Base-by-base conservation (phyloP, 2,797 vertebrate genomes). In the Acipenser transmontanus region DNA sequence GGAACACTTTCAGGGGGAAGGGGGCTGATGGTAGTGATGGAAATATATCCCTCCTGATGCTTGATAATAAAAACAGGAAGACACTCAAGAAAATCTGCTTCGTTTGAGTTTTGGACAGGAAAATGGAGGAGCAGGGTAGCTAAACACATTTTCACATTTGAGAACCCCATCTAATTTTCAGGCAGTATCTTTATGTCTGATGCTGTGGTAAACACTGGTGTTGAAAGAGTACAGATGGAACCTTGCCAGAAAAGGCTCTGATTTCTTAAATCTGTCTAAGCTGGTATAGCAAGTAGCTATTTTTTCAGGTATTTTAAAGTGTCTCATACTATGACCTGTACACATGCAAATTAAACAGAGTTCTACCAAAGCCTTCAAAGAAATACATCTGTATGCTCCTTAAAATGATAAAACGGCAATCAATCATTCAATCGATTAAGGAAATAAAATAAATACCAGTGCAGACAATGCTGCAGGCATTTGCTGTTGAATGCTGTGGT, bases 61-160 rank as follows among this genome's bases (percentile, higher is more conserved):
- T 10, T 4, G 51, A 47, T 12, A 12, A 54, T 62, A 51, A 66
- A 63, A 61, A 63, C 66, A 63, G 61, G 61, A 68, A 68, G 61
- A 57, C 50, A 47, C 47, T 50, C 51, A 2, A 34, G 47, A 63
- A 64, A 47, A 52, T 11, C 51, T 13, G 13, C 61, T 50, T 17
- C 60, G 49, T 52, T 62, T 60, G 13, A 49, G 64, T 59, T 66
- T 54, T 59, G 34, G 34, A 50, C 64, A 70, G 64, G 64, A 63
- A 64, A 49, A 61, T 59, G 7, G 8, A 65, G 34, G 34, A 34
- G 34, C 34, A 34, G 34, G 34, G 34, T 2, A 1, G 12, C 4
- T 13, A 8, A 17, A 63, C n/a, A 56, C n/a, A 56, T 47, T 6
- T 65, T 65, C 52, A 59, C 7, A 14, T 65, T 61, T 34, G 17